Evolutionary conservation across 2,888 invertebrate species (phyloP), one percentile per base, ranked within the genome.

Genomic region (Sminthurinus aureus): DNA sequence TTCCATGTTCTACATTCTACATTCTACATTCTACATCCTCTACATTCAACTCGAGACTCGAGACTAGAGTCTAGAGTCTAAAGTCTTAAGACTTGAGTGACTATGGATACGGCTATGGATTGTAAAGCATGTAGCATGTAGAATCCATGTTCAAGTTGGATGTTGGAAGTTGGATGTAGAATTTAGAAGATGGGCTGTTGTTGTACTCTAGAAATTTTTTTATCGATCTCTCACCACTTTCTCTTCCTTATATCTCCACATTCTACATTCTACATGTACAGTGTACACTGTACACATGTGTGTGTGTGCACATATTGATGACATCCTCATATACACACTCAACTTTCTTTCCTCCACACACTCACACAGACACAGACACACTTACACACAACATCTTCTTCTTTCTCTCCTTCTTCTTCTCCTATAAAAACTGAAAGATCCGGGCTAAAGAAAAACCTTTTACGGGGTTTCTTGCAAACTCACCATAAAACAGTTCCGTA

Each of bases 301-400:
- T 18, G n/a, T 22, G 15, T 50, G 38, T 38, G 69, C 79, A 79
- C 79, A 79, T 79, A 79, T 67, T 79, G 79, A 66, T 79, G 79
- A 79, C 79, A 66, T 66, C 67, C 79, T 77, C 58, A 51, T 58
- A 69, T 4, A 22, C 20, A 20, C n/a, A 73, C 24, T 73, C 73
- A 73, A 26, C 26, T 73, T 24, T 73, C 73, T 24, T 22, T 73
- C 22, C 15, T 73, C 22, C 9, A 15, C 38, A 66, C 18, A 24
- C 73, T 73, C 73, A 6, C 20, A 8, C 69, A 12, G 6, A 69
- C 24, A 58, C 13, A 13, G 8, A 52, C 73, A 73, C 24, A n/a
- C 22, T 18, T 76, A 51, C 58, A 51, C 1, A 0, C 58, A 77
- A n/a, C 50, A 8, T 75, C n/a, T n/a, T 15, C 75, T 3, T 4